Percentiles rank a stretch among this genome's conserved stretches.
Conservation (phyloP, 1,140 invertebrate genomes). For the Pseudomyrmex pallidus region DNA sequence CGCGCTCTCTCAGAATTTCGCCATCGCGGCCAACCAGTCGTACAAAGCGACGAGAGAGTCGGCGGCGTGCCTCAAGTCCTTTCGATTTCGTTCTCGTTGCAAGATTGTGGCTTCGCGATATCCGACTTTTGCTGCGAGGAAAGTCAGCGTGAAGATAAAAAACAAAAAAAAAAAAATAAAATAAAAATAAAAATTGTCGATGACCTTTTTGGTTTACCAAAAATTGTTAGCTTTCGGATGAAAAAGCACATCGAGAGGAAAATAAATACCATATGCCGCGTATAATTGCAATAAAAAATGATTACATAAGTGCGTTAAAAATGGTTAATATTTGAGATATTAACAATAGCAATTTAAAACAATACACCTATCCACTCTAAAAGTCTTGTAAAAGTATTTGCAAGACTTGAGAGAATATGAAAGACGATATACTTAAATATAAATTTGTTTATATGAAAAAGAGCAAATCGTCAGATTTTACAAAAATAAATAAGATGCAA, state of each 20-base stretch:
- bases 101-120: slow-evolving; percentile 43
- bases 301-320: neutral
- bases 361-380: no score
- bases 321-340: neutral
- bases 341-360: no score
- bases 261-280: neutral
- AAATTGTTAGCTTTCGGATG: neutral
- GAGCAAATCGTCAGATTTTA: no score
- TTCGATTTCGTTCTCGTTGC: slow-evolving; percentile 72
- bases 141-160: slow-evolving; percentile 36
- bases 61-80: slow-evolving; percentile 61
- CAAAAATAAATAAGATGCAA: neutral
- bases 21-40: slow-evolving; percentile 46
- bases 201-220: slow-evolving; percentile 12
- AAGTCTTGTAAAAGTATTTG: no score
- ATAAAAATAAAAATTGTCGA: slow-evolving; percentile 10
- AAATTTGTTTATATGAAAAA: no score
- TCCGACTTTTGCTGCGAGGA: slow-evolving; percentile 8
- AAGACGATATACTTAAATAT: no score
- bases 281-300: neutral
- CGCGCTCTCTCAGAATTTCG: slow-evolving; percentile 61
- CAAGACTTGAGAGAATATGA: no score
- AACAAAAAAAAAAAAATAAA: slow-evolving; percentile 1
- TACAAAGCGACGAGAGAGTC: slow-evolving; percentile 55
- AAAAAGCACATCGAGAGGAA: neutral